phyloP scores from a whole-genome alignment of 2,113 vertebrate species.

The Morphnarchus princeps region DNA sequence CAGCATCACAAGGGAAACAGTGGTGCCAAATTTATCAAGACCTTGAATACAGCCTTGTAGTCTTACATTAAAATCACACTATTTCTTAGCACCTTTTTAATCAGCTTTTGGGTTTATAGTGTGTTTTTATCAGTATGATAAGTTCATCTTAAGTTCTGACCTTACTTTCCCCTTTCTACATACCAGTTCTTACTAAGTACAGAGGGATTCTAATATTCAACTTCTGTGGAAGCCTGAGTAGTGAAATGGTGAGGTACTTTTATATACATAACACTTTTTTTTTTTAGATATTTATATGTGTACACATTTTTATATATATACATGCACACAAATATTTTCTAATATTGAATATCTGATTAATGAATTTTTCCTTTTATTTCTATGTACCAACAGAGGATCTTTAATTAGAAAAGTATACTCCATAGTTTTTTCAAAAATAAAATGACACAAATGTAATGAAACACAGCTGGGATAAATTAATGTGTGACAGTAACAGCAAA shows the following conservation, averaged over 20 bases:
- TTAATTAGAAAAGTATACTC: background rate
- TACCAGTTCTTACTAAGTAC: background rate
- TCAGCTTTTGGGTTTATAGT: background rate
- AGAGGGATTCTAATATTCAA: background rate
- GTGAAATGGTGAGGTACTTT: background rate
- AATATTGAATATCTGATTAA: background rate
- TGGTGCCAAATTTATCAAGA: background rate
- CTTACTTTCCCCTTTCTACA: background rate
- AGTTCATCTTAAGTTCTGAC: background rate
- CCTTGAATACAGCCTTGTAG: background rate
- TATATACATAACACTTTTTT: background rate
- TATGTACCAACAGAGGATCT: background rate
- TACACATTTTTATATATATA: background rate
- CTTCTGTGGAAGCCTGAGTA: background rate
- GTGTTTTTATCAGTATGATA: background rate
- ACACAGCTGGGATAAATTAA: constrained; percentile 13
- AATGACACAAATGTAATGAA: background rate
- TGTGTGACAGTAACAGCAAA: background rate
- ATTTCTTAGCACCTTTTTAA: background rate
- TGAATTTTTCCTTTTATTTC: background rate
- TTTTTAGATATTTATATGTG: background rate
- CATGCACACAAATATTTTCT: background rate
- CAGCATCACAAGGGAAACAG: background rate
- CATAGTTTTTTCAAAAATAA: background rate
- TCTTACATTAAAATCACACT: background rate